These are phyloP conservation scores for Zele albiditarsus DNA, from an alignment of 2,888 invertebrate genomes.

Conservation along the genomic window DNA sequence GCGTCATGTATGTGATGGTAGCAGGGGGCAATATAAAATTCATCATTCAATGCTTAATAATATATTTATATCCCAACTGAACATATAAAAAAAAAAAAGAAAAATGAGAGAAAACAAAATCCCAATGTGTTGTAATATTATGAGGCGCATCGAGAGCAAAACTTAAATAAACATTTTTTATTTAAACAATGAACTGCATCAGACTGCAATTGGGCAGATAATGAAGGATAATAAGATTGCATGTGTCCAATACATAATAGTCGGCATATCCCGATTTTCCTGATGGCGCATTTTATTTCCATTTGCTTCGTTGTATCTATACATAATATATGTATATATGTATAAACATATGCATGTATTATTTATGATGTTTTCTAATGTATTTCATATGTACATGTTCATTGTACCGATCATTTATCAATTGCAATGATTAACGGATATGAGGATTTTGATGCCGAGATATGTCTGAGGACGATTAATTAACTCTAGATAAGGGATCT, in stretches of 20 bases:
- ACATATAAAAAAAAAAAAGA: background rate
- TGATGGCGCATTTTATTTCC: background rate
- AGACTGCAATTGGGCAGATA: background rate
- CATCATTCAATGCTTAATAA: background rate
- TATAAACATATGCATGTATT: background rate
- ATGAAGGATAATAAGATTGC: background rate
- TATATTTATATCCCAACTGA: background rate
- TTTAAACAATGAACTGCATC: background rate
- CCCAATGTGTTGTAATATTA: background rate
- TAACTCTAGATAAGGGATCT: constrained; percentile 38
- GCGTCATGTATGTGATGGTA: background rate
- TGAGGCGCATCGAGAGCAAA: background rate
- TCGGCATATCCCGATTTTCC: background rate
- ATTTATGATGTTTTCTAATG: background rate
- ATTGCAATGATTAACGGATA: background rate
- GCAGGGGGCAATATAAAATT: background rate
- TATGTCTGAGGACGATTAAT: background rate
- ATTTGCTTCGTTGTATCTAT: background rate
- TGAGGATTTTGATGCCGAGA: constrained; percentile 29
- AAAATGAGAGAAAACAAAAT: background rate
- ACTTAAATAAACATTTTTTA: background rate
- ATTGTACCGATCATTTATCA: background rate
- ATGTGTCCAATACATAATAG: background rate
- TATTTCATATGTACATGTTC: background rate
- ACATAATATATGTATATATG: background rate